Conservation (phyloP, 2,888 invertebrate species). For the Morpho helenor region DNA sequence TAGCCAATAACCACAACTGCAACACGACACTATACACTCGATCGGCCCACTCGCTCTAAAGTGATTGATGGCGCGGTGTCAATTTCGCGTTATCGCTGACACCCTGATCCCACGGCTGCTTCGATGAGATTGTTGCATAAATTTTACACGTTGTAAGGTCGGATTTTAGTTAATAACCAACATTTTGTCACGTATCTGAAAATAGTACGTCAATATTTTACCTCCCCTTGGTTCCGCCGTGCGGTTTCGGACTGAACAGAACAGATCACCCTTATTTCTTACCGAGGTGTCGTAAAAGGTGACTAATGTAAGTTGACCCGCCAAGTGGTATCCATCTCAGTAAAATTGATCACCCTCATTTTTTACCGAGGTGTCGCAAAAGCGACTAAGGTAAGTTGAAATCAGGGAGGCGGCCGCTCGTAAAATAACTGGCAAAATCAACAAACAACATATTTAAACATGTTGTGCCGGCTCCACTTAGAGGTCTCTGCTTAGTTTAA, state of each 20-base stretch:
- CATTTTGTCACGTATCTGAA: conserved; percentile 7
- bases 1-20: conserved; percentile 67
- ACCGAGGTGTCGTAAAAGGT: no score
- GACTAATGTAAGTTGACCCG: no score
- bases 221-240: conserved; percentile 6
- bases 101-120: conserved; percentile 41
- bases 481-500: background rate
- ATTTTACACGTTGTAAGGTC: conserved; percentile 28
- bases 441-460: no score
- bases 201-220: conserved; percentile 9
- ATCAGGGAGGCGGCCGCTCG: no score
- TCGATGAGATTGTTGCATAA: conserved; percentile 48
- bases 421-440: no score
- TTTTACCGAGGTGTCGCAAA: no score
- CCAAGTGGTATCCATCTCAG: no score
- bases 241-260: no score
- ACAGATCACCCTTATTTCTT: background rate
- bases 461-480: background rate
- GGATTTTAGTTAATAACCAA: conserved; percentile 14
- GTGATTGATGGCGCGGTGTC: conserved; percentile 69
- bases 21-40: conserved; percentile 55
- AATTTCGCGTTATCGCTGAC: conserved; percentile 61
- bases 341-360: no score
- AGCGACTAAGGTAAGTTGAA: no score
- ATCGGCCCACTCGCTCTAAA: conserved; percentile 53